A percentile compares a stretch with the other conserved stretches of the same genome.
Conservation (phyloP, 2,888 invertebrate genomes). For the Coleophora deauratella region DNA sequence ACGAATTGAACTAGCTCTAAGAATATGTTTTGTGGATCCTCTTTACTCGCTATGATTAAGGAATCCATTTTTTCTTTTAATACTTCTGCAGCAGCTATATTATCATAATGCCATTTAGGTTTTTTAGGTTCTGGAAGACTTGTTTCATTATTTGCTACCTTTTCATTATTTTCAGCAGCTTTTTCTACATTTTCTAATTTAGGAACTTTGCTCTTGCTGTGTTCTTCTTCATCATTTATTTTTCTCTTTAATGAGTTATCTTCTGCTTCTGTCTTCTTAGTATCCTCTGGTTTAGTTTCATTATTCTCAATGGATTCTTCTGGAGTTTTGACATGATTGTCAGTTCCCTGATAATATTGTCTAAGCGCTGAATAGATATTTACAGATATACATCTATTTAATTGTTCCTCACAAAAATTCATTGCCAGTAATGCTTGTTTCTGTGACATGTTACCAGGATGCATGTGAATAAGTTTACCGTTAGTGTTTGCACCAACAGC, state of each 20-base stretch:
- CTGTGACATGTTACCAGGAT: slow-evolving; percentile 87
- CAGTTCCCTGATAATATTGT: slow-evolving; percentile 77
- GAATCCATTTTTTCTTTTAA: slow-evolving; percentile 81
- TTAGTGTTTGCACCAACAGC: slow-evolving; percentile 78
- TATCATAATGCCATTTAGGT: slow-evolving; percentile 81
- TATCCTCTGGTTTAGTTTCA: slow-evolving; percentile 2
- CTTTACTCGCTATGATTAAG: slow-evolving; percentile 85
- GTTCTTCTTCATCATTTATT: slow-evolving; percentile 23
- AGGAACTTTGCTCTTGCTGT: slow-evolving; percentile 34
- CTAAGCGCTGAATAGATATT: slow-evolving; percentile 84
- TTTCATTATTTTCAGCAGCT: slow-evolving; percentile 3
- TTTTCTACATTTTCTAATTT: slow-evolving; percentile 23
- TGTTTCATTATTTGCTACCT: slow-evolving; percentile 9
- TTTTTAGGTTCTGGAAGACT: slow-evolving; percentile 49
- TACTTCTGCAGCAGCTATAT: slow-evolving; percentile 77
- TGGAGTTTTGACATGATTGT: slow-evolving; percentile 30
- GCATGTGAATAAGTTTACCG: slow-evolving; percentile 82
- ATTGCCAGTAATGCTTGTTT: slow-evolving; percentile 85
- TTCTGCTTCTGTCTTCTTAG: slow-evolving; percentile 2
- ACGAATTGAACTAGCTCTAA: slow-evolving; percentile 84
- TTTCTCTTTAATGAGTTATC: slow-evolving; percentile 19
- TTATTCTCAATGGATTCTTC: slow-evolving; percentile 24
- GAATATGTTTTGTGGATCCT: slow-evolving; percentile 88
- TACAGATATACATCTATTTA: slow-evolving; percentile 80
- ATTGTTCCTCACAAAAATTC: slow-evolving; percentile 83